phyloP scores from a whole-genome alignment of 1,140 invertebrate species.

The Caenorhabditis latens region DNA sequence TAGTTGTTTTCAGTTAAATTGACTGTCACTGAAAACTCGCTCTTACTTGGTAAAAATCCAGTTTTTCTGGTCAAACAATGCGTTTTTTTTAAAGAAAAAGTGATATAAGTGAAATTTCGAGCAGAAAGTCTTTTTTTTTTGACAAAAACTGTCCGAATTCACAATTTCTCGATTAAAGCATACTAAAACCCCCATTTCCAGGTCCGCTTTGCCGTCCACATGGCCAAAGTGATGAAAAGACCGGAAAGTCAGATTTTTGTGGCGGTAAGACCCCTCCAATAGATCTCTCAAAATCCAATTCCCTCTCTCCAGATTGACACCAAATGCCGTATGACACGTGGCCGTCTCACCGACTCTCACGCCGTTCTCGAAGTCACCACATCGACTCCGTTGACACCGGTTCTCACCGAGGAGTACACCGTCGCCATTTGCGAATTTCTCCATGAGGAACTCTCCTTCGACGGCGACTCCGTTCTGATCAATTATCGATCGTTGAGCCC shows the following conservation, averaged over 20 bases:
- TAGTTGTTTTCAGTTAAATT: too few species aligned
- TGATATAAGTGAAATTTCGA: too few species aligned
- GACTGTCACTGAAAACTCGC: too few species aligned
- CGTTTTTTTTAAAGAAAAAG: too few species aligned
- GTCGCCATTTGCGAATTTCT: constrained; percentile 17
- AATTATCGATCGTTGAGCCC: constrained; percentile 41
- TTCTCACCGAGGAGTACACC: constrained; percentile 33
- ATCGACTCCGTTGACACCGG: background rate
- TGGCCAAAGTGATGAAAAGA: constrained; percentile 38
- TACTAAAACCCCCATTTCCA: background rate
- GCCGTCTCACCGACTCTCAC: background rate
- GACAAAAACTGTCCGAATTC: too few species aligned
- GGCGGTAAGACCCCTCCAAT: background rate
- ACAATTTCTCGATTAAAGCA: too few species aligned
- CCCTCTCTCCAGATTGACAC: background rate
- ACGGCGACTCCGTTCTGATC: constrained; percentile 7
- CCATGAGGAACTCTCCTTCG: background rate
- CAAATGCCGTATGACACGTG: constrained; percentile 27
- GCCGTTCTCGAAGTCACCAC: constrained; percentile 21
- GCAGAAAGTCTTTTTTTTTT: too few species aligned
- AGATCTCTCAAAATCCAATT: too few species aligned
- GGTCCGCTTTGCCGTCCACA: constrained; percentile 23
- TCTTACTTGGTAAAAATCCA: too few species aligned
- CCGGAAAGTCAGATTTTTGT: constrained; percentile 42
- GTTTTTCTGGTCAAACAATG: too few species aligned